A percentile compares a stretch with the other conserved stretches of the same genome.
Evolutionary conservation across 1,140 invertebrate genomes (phyloP).

Genomic region (Pseudoatta argentina): DNA sequence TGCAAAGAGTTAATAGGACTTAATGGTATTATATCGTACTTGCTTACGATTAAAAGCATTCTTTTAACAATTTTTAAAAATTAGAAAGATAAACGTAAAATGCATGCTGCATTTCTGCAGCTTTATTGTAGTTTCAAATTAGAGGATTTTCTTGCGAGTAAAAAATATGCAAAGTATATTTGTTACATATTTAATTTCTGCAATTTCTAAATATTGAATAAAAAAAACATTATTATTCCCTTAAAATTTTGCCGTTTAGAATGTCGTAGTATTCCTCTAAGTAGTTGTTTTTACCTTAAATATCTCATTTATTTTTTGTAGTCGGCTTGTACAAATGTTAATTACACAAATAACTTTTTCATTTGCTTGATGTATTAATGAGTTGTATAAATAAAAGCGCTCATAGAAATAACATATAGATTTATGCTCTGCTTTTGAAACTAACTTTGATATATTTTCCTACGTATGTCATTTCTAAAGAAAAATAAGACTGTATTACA

Average conservation of each 20-base stretch:
- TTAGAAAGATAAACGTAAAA: not conserved
- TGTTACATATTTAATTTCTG: not conserved
- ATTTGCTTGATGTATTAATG: not conserved
- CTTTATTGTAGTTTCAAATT: slow-evolving; percentile 1
- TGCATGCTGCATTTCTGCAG: not conserved
- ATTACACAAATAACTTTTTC: not conserved
- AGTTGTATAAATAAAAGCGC: not conserved
- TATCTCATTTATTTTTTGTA: not conserved
- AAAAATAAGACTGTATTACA: not conserved
- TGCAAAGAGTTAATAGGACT: not conserved
- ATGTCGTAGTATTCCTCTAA: not conserved
- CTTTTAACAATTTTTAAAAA: not conserved
- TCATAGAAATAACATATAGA: not conserved
- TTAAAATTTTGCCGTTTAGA: not conserved
- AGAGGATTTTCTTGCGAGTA: not conserved
- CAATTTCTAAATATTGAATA: not conserved
- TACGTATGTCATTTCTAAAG: not conserved
- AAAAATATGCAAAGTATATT: not conserved
- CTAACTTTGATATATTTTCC: not conserved
- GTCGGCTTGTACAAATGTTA: not conserved
- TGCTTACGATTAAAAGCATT: not conserved
- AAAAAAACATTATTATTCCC: not conserved
- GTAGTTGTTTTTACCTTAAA: slow-evolving; percentile 3
- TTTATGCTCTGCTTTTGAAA: not conserved
- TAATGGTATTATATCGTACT: not conserved